phyloP scores from a whole-genome alignment of 2,113 vertebrate species.

The Taurulus bubalis region DNA sequence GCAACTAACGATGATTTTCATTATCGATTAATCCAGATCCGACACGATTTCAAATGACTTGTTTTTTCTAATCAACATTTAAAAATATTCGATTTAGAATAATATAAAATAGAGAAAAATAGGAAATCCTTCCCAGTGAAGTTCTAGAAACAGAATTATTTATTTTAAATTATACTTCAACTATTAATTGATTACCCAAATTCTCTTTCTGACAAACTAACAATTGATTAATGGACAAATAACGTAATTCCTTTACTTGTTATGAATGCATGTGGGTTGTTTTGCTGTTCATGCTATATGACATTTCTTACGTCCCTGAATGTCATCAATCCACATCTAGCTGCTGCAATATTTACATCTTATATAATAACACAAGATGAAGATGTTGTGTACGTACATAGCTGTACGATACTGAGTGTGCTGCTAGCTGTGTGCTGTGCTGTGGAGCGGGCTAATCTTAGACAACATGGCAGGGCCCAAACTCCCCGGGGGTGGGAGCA shows the following conservation, averaged over 20 bases:
- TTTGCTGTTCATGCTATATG: background rate
- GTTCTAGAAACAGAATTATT: background rate
- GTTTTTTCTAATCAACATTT: background rate
- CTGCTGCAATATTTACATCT: conserved; percentile 33
- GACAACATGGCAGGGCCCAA: conserved; percentile 60
- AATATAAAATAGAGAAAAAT: background rate
- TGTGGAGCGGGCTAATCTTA: conserved; percentile 75
- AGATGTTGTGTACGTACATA: conserved; percentile 5
- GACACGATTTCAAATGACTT: background rate
- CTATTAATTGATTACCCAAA: background rate
- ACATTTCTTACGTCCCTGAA: conserved; percentile 1
- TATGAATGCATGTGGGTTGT: background rate
- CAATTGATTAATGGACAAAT: background rate
- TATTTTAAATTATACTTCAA: background rate
- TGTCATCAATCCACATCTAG: background rate
- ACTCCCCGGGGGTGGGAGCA: conserved; percentile 57
- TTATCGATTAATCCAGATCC: background rate
- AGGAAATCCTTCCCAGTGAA: background rate
- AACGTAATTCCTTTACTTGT: background rate
- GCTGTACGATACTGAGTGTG: conserved; percentile 41
- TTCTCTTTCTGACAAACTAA: background rate
- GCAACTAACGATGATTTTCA: background rate
- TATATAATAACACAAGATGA: conserved; percentile 27
- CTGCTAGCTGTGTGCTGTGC: conserved; percentile 49
- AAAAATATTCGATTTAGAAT: background rate